Base-by-base conservation (phyloP, 2,888 invertebrate genomes). In the Stenichneumon culpator region DNA sequence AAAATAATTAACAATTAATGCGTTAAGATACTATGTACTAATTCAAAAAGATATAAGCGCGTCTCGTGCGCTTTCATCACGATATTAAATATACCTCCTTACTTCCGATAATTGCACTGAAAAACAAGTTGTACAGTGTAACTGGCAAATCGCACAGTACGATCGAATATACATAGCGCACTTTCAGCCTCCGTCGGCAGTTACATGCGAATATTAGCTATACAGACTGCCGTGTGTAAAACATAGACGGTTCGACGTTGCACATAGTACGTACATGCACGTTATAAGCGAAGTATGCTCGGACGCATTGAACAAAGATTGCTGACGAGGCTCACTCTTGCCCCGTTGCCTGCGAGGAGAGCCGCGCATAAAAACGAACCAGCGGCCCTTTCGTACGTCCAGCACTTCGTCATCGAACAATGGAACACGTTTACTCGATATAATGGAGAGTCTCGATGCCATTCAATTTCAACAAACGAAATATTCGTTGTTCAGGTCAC, bases 401-500 rank as follows among this genome's bases (percentile, higher is more conserved):
- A n/a, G 7, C 14, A 44, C 69, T 22, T 57, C 72, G 32, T 54
- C 32, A 22, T 25, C 39, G 57, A 73, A 73, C 72, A 73, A 73
- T 70, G 50, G 69, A 63, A 47, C 50, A 52, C 28, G 25, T 63
- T 28, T 28, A 32, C 25, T 25, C 69, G 52, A 70, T 70, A 70
- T 70, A 70, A 70, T 73, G 36, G 72, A 72, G 72, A 39, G 36
- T 73, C 39, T 73, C 39, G 57, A 39, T 73, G 54, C 72, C 57
- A 57, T 73, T 73, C 39, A 39, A 57, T 73, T 57, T 57, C 22
- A 57, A 73, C 19, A 39, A n/a, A 54, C 22, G 36, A 73, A 57
- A 57, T 57, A 32, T 28, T 70, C 22, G 52, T 28, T 16, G 54
- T 19, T 72, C 52, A 36, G 32, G 25, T 14, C 39, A 57, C 57